Evolutionary conservation across 2,113 vertebrate species (phyloP), one percentile per base, ranked within the genome.

Genomic region (Colinus virginianus): DNA sequence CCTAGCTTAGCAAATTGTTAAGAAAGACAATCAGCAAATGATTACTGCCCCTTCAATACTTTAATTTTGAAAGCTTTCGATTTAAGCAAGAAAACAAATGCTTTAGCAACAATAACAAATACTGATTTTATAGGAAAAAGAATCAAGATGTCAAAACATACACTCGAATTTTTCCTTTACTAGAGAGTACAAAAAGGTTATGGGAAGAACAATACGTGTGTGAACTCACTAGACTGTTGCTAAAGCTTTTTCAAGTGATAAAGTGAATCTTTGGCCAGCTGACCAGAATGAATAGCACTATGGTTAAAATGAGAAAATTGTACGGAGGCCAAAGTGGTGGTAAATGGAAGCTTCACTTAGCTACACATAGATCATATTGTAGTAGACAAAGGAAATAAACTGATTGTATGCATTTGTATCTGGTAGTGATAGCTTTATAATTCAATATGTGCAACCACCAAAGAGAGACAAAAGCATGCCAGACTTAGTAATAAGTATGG

Each of bases 341-440:
- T 62, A 93, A 92, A 88, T 88, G 46, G 67, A 91, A 87, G 70
- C 49, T 32, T 95, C 59, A 22, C 49, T 95, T 78, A 80, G 40
- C 62, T 66, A 61, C 48, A 56, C 51, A 63, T 38, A 62, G 70
- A 82, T 91, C 55, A 61, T 55, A 51, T 38, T 46, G 42, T 58
- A 87, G 48, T 17, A 91, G 66, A 62, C 40, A 83, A 40, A 78
- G 70, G 63, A 88, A 94, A 94, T 82, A 83, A 88, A 95, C 67
- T 84, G 88, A 86, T 74, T 48, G 71, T 68, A 32, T 74, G 78
- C 68, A 77, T 74, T 91, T 92, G 58, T 66, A 53, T 56, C 53
- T 87, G 42, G 34, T 80, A 66, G 49, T 40, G 83, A 95, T 62
- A 49, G 86, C 86, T 92, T 93, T 89, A 49, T 95, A 90, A 95